phyloP scores from a whole-genome alignment of 1,140 invertebrate genomes.

The Leptopilina boulardi region DNA sequence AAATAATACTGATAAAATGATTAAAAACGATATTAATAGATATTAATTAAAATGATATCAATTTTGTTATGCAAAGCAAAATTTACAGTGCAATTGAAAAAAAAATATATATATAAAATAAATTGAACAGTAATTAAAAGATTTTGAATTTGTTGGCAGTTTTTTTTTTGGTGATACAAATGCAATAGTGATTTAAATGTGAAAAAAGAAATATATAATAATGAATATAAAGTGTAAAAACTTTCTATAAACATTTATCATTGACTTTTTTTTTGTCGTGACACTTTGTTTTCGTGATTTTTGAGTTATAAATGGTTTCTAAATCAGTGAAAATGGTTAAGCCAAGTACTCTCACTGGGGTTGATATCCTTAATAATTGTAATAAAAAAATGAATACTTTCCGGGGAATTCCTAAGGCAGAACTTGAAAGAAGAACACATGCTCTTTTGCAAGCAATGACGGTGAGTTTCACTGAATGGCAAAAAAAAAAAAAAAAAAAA shows the following conservation, averaged over 20 bases:
- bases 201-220: neutral
- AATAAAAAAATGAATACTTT: conserved; percentile 78
- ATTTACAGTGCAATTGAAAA: too few relatives aligned
- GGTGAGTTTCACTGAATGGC: conserved; percentile 76
- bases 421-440: conserved; percentile 82
- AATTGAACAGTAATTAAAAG: too few relatives aligned
- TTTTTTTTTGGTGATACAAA: too few relatives aligned
- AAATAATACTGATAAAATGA: too few relatives aligned
- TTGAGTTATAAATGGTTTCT: neutral
- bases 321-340: conserved; percentile 56
- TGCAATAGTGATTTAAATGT: too few relatives aligned
- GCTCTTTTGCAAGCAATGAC: conserved; percentile 85
- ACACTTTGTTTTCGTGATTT: neutral
- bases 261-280: too few relatives aligned
- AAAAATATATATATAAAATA: too few relatives aligned
- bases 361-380: conserved; percentile 53
- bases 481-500: neutral
- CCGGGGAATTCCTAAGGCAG: conserved; percentile 86
- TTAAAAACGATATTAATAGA: too few relatives aligned
- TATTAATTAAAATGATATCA: too few relatives aligned
- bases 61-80: too few relatives aligned
- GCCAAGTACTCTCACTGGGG: conserved; percentile 54
- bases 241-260: neutral
- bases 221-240: neutral
- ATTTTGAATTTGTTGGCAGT: too few relatives aligned